Conservation (phyloP, 1,140 invertebrate species). For the Orius insidiosus region DNA sequence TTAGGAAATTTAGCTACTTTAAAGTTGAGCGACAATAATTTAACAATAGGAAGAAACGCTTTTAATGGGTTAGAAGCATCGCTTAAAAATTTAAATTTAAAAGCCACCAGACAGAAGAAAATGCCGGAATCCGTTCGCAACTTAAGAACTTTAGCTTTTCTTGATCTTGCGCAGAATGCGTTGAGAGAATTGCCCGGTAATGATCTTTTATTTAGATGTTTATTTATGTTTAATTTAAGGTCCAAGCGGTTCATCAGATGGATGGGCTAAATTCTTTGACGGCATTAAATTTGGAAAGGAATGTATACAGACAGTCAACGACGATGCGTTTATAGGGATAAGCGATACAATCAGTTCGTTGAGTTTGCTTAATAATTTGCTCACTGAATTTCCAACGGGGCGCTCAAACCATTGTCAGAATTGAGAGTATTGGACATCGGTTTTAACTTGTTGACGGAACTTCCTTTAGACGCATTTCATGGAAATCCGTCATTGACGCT, state of each 20-base stretch:
- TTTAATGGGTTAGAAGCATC: conserved; percentile 61
- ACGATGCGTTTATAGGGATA: conserved; percentile 62
- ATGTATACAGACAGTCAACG: conserved; percentile 63
- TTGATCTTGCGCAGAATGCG: conserved; percentile 81
- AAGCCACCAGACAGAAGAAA: conserved; percentile 61
- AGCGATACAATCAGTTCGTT: conserved; percentile 72
- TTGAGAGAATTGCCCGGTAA: conserved; percentile 56
- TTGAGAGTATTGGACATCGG: conserved; percentile 79
- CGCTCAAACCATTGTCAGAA: conserved; percentile 57
- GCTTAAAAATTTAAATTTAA: conserved; percentile 79
- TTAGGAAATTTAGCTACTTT: conserved; percentile 55
- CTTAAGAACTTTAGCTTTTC: conserved; percentile 61
- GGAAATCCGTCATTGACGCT: conserved; percentile 69
- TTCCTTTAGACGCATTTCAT: conserved; percentile 62
- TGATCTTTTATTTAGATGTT: no score
- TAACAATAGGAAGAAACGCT: conserved; percentile 46
- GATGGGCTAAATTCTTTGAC: conserved; percentile 67
- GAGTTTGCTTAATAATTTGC: conserved; percentile 75
- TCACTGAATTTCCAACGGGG: conserved; percentile 67
- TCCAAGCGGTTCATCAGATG: conserved; percentile 27
- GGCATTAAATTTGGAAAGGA: conserved; percentile 76
- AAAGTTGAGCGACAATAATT: conserved; percentile 74
- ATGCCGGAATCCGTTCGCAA: conserved; percentile 63
- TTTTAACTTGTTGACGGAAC: conserved; percentile 69
- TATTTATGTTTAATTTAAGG: background rate